These are phyloP conservation scores for Theonella swinhoei DNA, from an alignment of 37 sponge, comb jelly and placozoan genomes.

Conservation along the genomic window DNA sequence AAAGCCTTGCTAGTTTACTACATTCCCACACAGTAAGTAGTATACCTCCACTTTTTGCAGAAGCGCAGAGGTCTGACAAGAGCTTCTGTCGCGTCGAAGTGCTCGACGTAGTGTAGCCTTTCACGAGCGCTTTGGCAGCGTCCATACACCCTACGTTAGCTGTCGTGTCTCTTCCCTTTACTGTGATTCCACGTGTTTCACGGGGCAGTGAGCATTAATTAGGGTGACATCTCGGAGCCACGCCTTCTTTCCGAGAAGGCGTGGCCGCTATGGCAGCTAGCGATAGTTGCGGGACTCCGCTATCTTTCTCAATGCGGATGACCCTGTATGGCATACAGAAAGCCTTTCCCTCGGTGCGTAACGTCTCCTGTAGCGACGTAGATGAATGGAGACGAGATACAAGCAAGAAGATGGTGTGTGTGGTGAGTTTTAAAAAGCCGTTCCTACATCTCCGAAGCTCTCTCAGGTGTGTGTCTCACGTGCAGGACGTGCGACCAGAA, in stretches of 20 bases:
- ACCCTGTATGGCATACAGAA: slow-evolving; percentile 39
- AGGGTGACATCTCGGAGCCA: no score
- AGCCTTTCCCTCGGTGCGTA: slow-evolving; percentile 43
- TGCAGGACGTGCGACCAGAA: slow-evolving; percentile 66
- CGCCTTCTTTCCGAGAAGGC: no score
- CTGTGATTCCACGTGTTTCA: neutral
- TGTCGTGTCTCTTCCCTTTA: no score
- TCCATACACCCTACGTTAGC: no score
- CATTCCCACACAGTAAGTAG: neutral
- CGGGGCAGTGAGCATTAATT: no score
- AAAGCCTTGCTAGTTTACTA: neutral
- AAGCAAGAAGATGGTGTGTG: neutral
- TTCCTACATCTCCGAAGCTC: neutral
- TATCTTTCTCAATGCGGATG: slow-evolving; percentile 50
- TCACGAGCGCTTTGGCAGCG: slow-evolving; percentile 9
- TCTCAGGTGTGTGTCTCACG: neutral
- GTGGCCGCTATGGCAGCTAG: no score
- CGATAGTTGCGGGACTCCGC: no score
- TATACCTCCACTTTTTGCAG: neutral
- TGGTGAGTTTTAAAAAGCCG: slow-evolving; percentile 17
- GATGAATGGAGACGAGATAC: slow-evolving; percentile 15
- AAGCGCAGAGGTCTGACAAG: neutral
- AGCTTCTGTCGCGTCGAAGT: neutral
- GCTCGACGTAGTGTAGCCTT: slow-evolving; percentile 7
- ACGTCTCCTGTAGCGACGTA: slow-evolving; percentile 42